Evolutionary conservation across 2,797 vertebrate species (phyloP), one percentile per base, ranked within the genome.

Genomic region (Pitangus sulphuratus): DNA sequence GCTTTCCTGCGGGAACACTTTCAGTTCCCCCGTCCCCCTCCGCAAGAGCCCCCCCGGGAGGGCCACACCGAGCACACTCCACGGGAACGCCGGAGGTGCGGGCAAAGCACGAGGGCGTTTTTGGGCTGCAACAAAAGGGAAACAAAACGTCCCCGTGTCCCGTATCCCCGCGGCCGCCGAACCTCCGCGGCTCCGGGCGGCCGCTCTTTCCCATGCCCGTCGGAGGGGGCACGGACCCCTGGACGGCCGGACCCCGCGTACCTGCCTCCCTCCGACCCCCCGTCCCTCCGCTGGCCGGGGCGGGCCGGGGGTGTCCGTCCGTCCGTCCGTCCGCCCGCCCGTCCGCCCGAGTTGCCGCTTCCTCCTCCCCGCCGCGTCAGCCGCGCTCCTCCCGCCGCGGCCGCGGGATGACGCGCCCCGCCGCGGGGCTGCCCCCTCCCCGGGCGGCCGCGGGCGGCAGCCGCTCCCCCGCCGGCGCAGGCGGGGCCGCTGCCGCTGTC

Each of bases 371-470:
- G 82, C 71, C 81, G 76, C 81, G 70, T 77, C 85, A 77, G 81
- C 76, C 61, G 74, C 88, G 56, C 85, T 68, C 85, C 85, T 86
- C 71, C 81, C 28, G 88, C 88, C 74, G 72, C 87, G n/a, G 78
- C 78, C 82, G 40, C 33, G 76, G 62, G 64, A 56, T 28, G 19
- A 40, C n/a, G 51, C 68, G 84, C 45, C 50, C 44, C 65, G 51
- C 39, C 35, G 11, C 33, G 65, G 42, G 62, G 35, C 70, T 61
- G 47, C 69, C 44, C 68, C 45, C 68, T 28, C 53, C 45, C 47
- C 70, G 15, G 57, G 21, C 50, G 66, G 37, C 37, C 84, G 24
- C 75, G 57, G 57, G 50, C 48, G 48, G 15, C 84, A 44, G 39
- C 56, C 47, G 66, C 80, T 47, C 57, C 57, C 45, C 53, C 53